phyloP scores from a whole-genome alignment of 2,797 vertebrate species.

The Craterocephalus amniculus region DNA sequence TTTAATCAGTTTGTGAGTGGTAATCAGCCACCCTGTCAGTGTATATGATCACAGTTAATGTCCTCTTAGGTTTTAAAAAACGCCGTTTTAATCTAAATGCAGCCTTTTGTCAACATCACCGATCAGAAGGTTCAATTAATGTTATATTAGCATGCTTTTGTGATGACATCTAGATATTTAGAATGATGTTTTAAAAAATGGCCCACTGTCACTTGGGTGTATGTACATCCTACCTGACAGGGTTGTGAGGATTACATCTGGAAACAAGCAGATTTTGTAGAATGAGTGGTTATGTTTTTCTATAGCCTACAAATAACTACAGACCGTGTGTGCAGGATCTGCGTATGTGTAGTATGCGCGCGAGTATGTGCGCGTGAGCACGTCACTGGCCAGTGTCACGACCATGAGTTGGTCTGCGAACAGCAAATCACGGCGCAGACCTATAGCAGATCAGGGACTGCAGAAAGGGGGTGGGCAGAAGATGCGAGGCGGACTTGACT shows the following conservation, averaged over 20 bases:
- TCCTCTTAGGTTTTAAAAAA: neutral
- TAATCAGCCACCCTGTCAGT: neutral
- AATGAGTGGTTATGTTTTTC: slow-evolving; percentile 6
- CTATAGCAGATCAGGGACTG: slow-evolving; percentile 60
- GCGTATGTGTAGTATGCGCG: neutral
- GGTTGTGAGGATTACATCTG: neutral
- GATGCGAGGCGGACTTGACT: slow-evolving; percentile 57
- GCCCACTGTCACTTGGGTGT: neutral
- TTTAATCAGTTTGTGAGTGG: neutral
- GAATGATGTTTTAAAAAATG: neutral
- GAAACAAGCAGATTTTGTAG: neutral
- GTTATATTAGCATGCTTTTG: neutral
- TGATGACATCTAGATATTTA: neutral
- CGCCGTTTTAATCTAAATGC: neutral
- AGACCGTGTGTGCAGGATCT: neutral
- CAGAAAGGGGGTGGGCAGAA: slow-evolving; percentile 59
- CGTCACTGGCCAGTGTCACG: slow-evolving; percentile 65
- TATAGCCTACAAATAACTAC: slow-evolving; percentile 16
- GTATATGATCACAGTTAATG: neutral
- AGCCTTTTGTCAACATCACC: neutral
- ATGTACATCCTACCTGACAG: neutral
- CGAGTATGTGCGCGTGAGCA: slow-evolving; percentile 9
- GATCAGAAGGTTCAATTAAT: neutral
- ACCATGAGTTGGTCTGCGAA: slow-evolving; percentile 49
- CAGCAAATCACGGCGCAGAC: slow-evolving; percentile 52